Percentiles rank a stretch among this genome's conserved stretches.
These are phyloP conservation scores for Doryteuthis pealeii DNA, from an alignment of 1,140 invertebrate species.

Conservation along the genomic window DNA sequence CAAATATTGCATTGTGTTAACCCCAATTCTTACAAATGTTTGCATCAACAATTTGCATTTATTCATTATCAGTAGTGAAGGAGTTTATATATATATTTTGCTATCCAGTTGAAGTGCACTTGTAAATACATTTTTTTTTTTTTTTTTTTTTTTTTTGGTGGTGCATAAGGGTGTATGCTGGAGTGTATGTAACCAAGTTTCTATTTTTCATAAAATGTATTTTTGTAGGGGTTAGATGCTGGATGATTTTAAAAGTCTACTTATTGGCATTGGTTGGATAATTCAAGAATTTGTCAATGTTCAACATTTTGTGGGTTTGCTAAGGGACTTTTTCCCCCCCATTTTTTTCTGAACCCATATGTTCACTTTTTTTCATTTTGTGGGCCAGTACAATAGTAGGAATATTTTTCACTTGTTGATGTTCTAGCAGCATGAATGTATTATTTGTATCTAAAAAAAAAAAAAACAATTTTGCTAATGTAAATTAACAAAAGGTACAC, in stretches of 20 bases:
- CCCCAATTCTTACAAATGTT: too few species aligned
- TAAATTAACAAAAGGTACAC: too few species aligned
- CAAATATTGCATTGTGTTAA: too few species aligned
- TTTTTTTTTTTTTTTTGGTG: too few species aligned
- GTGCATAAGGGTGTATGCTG: too few species aligned
- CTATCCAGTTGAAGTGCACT: too few species aligned
- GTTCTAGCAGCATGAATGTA: neutral
- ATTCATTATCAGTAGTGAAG: too few species aligned
- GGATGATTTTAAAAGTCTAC: neutral
- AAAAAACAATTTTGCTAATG: too few species aligned
- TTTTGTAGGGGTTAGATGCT: constrained; percentile 1
- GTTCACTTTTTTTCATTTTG: neutral
- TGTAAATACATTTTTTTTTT: too few species aligned
- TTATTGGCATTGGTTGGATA: neutral
- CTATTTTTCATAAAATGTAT: constrained; percentile 11
- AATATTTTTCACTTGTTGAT: neutral
- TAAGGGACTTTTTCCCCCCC: neutral
- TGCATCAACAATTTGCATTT: too few species aligned
- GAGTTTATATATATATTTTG: too few species aligned
- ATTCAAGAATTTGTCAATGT: neutral
- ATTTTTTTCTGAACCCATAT: neutral
- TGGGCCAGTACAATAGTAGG: neutral
- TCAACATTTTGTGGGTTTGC: neutral
- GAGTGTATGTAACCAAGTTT: neutral
- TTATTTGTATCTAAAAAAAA: too few species aligned